Evolutionary conservation across 2,797 vertebrate species (phyloP), one percentile per base, ranked within the genome.

Genomic region (Podargus strigoides): DNA sequence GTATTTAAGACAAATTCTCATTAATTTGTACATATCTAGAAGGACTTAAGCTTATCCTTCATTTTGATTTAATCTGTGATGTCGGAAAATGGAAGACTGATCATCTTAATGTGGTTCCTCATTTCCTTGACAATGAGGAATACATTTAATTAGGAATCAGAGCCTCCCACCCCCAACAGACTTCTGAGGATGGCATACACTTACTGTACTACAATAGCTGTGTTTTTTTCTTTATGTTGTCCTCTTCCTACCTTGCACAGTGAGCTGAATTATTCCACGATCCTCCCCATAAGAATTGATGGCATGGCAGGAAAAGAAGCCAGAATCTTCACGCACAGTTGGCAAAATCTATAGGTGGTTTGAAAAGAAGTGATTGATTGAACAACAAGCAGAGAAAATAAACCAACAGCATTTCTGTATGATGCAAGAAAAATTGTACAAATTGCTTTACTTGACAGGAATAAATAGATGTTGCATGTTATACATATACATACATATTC

Each of bases 211-310:
- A 34, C 81, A 75, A 67, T 13, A 79, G 82, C 79, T 67, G 42
- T 88, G 74, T 17, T 52, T 95, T 94, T 86, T 81, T 67, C 79
- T 69, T 90, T 70, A 64, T 30, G 80, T 82, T 85, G 32, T 77
- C 84, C 64, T 91, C 82, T 75, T 82, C 96, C 96, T 97, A 99
- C 99, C 99, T 99, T 99, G 99, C 89, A 99, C 99, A 36, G 99
- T 99, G 91, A 99, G 98, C 97, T 99, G 99, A 94, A 99, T 99
- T 97, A 99, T 99, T 92, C 99, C 99, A 92, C 99, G 98, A 96
- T 99, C 99, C 97, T 99, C 99, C 46, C 99, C 99, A 0, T 99
- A 99, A 9, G 99, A 99, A 98, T 99, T 99, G 97, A 99, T 99
- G 81, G 99, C 99, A 6, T 99, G 99, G 97, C 99, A 99, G 97